Base-by-base conservation (phyloP, 2,113 vertebrate species). In the Pithys albifrons region DNA sequence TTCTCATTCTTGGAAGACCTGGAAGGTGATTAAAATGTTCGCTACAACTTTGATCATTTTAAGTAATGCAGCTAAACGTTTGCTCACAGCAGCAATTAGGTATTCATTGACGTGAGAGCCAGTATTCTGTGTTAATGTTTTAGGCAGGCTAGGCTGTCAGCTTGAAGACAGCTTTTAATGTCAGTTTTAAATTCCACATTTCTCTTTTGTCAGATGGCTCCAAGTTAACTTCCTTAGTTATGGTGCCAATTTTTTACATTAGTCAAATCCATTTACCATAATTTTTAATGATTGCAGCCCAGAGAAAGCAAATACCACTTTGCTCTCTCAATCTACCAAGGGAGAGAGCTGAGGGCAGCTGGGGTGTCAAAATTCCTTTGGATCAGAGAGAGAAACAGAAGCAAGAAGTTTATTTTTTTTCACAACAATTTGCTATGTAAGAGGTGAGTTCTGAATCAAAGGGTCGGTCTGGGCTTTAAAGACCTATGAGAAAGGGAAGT, bases 21-120 rank as follows among this genome's bases (percentile, higher is more conserved):
- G 48, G 39, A 69, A 81, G 81, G 59, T 91, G 52, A 81, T 94
- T 88, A 93, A 89, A 94, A 91, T 94, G 45, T 81, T 95, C 71
- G 14, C 29, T 85, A 51, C 29, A 52, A 46, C 61, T 85, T 81
- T 87, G 69, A 87, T 85, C 4, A 45, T 91, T 93, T 89, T 64
- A 89, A 89, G 51, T 81, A 85, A 75, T 33, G 77, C 70, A 77
- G 33, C 39, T 78, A 46, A 91, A 64, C 43, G 25, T 95, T 93
- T 94, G 65, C 77, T 91, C 33, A 85, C 61, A 64, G 87, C 52
- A 74, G 43, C 87, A 93, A 89, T 81, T 81, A 94, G 39, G 35
- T 74, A 64, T 91, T 95, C 70, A 85, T n/a, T 91, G 93, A 91
- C 69, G 13, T 55, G 52, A 87, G 65, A 93, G 70, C 43, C 69